phyloP scores from a whole-genome alignment of 2,113 vertebrate species.

The Shinisaurus crocodilurus region DNA sequence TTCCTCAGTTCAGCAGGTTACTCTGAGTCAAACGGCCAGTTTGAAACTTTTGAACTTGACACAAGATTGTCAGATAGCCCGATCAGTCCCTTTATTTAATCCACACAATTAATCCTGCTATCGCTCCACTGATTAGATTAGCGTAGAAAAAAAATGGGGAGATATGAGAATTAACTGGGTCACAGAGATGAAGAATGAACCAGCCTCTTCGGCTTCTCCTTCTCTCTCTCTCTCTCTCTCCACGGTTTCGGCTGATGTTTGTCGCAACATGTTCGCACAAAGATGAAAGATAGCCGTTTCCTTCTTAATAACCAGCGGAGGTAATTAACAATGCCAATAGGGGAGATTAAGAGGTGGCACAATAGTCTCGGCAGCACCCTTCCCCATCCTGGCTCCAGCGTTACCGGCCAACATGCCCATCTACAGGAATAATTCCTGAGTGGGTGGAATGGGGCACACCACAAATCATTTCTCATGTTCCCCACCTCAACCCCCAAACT shows the following conservation, averaged over 20 bases:
- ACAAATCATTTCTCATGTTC: not conserved
- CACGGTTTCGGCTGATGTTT: constrained; percentile 27
- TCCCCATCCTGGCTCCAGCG: too few species aligned
- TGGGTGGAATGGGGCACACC: not conserved
- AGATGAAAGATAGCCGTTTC: constrained; percentile 50
- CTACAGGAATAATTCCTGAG: too few species aligned
- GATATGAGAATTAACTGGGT: constrained; percentile 10
- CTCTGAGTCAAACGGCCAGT: not conserved
- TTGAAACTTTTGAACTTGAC: constrained; percentile 17
- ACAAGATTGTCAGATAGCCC: not conserved
- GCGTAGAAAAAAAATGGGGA: constrained; percentile 20
- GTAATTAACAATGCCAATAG: constrained; percentile 31
- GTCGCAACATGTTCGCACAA: constrained; percentile 38
- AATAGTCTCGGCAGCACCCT: not conserved
- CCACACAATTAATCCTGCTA: constrained; percentile 9
- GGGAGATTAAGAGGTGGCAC: not conserved
- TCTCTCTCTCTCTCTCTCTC: not conserved
- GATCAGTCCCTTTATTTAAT: constrained; percentile 24
- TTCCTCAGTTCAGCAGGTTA: not conserved
- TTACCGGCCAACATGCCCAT: too few species aligned
- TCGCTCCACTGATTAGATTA: not conserved
- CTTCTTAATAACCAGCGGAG: constrained; percentile 45
- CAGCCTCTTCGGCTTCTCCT: not conserved
- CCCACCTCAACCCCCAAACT: not conserved
- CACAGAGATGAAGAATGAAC: not conserved